phyloP scores from a whole-genome alignment of 2,888 invertebrate species.

The Thumatha senex region DNA sequence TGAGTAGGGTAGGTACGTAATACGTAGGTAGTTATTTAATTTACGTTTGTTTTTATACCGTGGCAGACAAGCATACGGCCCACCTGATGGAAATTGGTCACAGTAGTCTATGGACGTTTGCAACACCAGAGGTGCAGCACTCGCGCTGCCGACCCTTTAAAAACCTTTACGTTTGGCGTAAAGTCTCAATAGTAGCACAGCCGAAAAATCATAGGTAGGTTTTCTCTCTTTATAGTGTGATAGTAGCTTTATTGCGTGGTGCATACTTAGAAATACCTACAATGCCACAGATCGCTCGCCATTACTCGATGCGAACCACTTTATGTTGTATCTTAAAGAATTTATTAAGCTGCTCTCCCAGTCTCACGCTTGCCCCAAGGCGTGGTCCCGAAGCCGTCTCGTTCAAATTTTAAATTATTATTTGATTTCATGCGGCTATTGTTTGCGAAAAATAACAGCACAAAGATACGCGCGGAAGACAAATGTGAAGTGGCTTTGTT shows the following conservation, averaged over 20 bases:
- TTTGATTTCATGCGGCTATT: constrained; percentile 61
- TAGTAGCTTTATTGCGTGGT: constrained; percentile 15
- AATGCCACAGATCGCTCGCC: constrained; percentile 27
- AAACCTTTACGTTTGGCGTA: no score
- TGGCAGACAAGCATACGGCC: no score
- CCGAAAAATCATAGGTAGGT: no score
- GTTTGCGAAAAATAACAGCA: constrained; percentile 59
- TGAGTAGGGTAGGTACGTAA: constrained; percentile 1
- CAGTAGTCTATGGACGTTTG: no score
- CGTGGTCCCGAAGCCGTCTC: constrained; percentile 16
- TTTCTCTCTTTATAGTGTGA: no score
- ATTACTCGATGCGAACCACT: constrained; percentile 47
- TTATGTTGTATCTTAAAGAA: constrained; percentile 55
- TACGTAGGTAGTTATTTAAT: constrained; percentile 6
- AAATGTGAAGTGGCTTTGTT: constrained; percentile 69
- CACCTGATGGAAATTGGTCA: no score
- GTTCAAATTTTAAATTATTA: constrained; percentile 68
- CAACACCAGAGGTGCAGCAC: no score
- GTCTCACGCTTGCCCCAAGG: constrained; percentile 13
- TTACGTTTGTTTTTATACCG: no score
- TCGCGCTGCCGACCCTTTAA: no score
- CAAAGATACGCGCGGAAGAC: constrained; percentile 59
- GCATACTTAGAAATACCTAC: constrained; percentile 11
- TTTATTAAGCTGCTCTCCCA: constrained; percentile 39
- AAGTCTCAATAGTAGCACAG: no score